phyloP scores from a whole-genome alignment of 2,113 vertebrate genomes.

The Notothenia rossii region DNA sequence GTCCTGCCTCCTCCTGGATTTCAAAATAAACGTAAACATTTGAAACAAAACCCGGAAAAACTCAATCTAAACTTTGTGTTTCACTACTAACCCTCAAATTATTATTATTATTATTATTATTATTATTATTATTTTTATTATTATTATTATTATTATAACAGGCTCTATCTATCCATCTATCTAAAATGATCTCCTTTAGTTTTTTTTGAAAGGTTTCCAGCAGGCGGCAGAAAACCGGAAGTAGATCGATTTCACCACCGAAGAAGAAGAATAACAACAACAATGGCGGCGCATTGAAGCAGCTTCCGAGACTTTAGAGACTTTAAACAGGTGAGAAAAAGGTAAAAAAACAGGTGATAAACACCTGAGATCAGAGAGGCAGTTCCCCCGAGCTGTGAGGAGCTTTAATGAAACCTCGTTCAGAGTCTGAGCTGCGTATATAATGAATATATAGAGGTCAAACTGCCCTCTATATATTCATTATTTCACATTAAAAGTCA shows the following conservation, averaged over 20 bases:
- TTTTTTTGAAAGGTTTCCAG: slow-evolving; percentile 22
- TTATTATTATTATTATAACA: neutral
- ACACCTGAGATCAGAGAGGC: neutral
- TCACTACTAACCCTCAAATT: too few relatives aligned
- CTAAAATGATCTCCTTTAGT: neutral
- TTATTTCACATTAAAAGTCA: too few relatives aligned
- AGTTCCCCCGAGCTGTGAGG: accelerated
- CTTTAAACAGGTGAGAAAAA: neutral
- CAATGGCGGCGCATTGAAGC: slow-evolving; percentile 3
- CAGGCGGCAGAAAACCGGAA: slow-evolving; percentile 22
- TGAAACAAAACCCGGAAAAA: too few relatives aligned
- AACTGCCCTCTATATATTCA: too few relatives aligned
- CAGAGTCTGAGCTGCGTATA: neutral
- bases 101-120: too few relatives aligned
- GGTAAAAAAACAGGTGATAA: too few relatives aligned
- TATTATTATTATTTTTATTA: too few relatives aligned
- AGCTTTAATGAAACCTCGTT: neutral
- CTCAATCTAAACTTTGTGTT: too few relatives aligned
- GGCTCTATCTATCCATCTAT: neutral
- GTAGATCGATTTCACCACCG: neutral
- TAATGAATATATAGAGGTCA: too few relatives aligned
- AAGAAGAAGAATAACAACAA: slow-evolving; percentile 32
- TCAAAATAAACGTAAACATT: too few relatives aligned
- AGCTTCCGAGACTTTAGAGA: neutral
- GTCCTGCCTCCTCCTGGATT: too few relatives aligned